Evolutionary conservation across 1,140 invertebrate species (phyloP).

Genomic region (Nasonia vitripennis): DNA sequence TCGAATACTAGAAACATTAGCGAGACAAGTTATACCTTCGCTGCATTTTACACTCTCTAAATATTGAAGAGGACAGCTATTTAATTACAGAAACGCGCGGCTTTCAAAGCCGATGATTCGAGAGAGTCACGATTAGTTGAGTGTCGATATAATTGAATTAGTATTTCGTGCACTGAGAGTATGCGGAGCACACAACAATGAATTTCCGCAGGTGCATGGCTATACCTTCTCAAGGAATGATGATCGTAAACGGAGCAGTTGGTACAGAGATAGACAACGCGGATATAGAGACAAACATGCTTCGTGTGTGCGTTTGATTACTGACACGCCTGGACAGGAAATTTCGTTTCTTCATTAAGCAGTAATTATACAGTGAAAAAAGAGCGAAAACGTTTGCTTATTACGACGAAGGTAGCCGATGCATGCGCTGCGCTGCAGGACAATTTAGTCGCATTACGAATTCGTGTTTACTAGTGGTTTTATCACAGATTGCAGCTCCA

Average conservation of each 20-base stretch:
- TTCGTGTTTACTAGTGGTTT: constrained; percentile 52
- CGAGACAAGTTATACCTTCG: neutral
- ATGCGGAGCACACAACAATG: constrained; percentile 1
- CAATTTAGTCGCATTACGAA: constrained; percentile 49
- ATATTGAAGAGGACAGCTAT: constrained; percentile 32
- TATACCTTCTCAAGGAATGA: neutral
- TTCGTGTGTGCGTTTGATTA: neutral
- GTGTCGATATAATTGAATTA: neutral
- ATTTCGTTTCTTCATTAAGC: neutral
- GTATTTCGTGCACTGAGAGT: constrained; percentile 16
- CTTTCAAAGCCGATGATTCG: neutral
- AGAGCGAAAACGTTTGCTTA: neutral
- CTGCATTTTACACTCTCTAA: constrained; percentile 14
- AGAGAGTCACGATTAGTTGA: neutral
- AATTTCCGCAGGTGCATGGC: neutral
- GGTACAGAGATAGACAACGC: neutral
- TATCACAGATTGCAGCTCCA: constrained; percentile 60
- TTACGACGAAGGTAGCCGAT: constrained; percentile 37
- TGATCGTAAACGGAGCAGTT: neutral
- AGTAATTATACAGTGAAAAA: neutral
- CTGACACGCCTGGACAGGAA: neutral
- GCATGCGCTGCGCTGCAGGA: constrained; percentile 50
- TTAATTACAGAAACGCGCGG: constrained; percentile 9
- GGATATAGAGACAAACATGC: neutral
- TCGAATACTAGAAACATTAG: neutral